Evolutionary conservation across 2,113 vertebrate genomes (phyloP).

Genomic region (Sander lucioperca): DNA sequence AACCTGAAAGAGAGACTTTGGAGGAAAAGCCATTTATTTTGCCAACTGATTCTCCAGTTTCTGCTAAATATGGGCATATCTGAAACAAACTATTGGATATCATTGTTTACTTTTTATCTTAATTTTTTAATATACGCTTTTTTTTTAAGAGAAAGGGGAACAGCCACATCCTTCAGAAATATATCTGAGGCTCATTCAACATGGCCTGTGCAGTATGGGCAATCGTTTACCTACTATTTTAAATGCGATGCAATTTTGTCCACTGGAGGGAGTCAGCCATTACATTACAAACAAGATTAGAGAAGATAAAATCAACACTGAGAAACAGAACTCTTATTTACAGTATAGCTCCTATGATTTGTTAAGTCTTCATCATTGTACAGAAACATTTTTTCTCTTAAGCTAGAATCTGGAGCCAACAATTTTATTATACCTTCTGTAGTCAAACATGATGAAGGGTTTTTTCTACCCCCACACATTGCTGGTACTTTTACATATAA

Average conservation of each 20-base stretch:
- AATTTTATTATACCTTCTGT: background rate
- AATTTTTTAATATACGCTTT: constrained; percentile 37
- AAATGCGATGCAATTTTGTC: constrained; percentile 24
- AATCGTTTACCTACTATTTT: constrained; percentile 17
- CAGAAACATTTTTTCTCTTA: background rate
- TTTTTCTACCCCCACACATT: background rate
- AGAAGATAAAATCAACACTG: background rate
- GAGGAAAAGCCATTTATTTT: constrained; percentile 93
- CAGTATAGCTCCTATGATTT: background rate
- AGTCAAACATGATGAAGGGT: background rate
- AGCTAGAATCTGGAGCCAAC: constrained; percentile 7
- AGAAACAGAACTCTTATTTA: background rate
- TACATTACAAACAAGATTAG: background rate
- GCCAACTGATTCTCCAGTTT: constrained; percentile 91
- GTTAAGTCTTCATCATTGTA: background rate
- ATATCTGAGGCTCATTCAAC: constrained; percentile 15
- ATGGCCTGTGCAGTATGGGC: constrained; percentile 1
- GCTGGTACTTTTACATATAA: background rate
- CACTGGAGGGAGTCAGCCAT: constrained; percentile 43
- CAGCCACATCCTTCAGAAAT: constrained; percentile 9
- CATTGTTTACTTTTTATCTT: constrained; percentile 53
- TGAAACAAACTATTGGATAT: constrained; percentile 37
- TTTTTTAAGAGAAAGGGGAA: constrained; percentile 18
- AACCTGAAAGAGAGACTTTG: constrained; percentile 77
- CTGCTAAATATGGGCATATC: constrained; percentile 70